phyloP scores from a whole-genome alignment of 2,113 vertebrate species.

The Orcinus orca region DNA sequence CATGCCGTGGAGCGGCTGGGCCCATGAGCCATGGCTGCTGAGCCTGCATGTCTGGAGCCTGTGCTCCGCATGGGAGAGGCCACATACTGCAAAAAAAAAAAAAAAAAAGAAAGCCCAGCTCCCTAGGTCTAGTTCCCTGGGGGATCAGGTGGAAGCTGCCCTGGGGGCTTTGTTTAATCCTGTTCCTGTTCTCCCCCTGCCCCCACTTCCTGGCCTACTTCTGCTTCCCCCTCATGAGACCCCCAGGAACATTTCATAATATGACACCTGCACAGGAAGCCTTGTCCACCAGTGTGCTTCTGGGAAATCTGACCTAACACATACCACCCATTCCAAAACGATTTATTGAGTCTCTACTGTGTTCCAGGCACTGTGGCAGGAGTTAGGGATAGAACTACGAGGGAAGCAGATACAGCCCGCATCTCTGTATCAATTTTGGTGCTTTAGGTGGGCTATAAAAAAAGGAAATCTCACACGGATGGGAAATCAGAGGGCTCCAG shows the following conservation, averaged over 20 bases:
- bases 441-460: background rate
- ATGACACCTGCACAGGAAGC: background rate
- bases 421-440: background rate
- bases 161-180: too few relatives aligned
- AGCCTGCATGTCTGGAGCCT: fast-evolving
- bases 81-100: too few relatives aligned
- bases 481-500: background rate
- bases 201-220: background rate
- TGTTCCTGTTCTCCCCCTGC: background rate
- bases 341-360: fast-evolving
- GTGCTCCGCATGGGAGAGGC: too few relatives aligned
- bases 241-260: background rate
- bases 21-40: too few relatives aligned
- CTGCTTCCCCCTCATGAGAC: background rate
- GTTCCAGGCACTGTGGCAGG: background rate
- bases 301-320: background rate
- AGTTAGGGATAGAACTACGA: fast-evolving
- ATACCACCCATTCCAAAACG: fast-evolving
- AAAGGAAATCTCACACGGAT: background rate
- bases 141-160: background rate
- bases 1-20: too few relatives aligned
- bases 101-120: background rate
- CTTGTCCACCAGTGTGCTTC: too few relatives aligned
- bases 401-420: background rate
- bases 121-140: too few relatives aligned